A percentile compares a stretch with the other conserved stretches of the same genome.
phyloP scores from a whole-genome alignment of 2,888 invertebrate genomes.

The Sarcophaga subvicina region DNA sequence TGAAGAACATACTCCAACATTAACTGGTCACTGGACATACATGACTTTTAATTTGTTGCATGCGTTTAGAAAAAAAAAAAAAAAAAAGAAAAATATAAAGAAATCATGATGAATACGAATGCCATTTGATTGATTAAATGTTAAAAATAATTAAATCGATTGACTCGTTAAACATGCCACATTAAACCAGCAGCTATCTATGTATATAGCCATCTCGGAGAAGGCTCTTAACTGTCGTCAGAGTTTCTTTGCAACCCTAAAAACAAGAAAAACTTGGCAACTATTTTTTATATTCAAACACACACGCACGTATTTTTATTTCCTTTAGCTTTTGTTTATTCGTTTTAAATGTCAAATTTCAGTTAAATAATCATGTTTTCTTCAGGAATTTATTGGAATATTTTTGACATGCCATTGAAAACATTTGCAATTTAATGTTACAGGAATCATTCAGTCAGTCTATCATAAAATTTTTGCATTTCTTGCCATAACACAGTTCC shows the following conservation, averaged over 20 bases:
- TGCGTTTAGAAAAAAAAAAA: constrained; percentile 15
- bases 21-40: constrained; percentile 62
- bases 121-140: constrained; percentile 64
- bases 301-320: neutral
- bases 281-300: neutral
- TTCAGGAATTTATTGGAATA: too few species aligned
- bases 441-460: too few species aligned
- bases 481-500: too few species aligned
- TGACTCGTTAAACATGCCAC: constrained; percentile 51
- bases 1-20: constrained; percentile 60
- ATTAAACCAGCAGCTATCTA: neutral
- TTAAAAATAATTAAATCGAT: constrained; percentile 65
- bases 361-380: neutral
- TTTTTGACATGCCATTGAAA: too few species aligned
- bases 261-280: neutral
- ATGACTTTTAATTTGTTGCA: constrained; percentile 64
- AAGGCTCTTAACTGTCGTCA: too few species aligned
- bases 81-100: neutral
- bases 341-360: neutral
- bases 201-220: too few species aligned
- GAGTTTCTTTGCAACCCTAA: neutral
- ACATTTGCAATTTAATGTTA: too few species aligned
- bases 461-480: too few species aligned
- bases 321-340: neutral
- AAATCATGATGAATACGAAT: constrained; percentile 44